Evolutionary conservation across 2,888 invertebrate species (phyloP).

Genomic region (Andrena bicolor): DNA sequence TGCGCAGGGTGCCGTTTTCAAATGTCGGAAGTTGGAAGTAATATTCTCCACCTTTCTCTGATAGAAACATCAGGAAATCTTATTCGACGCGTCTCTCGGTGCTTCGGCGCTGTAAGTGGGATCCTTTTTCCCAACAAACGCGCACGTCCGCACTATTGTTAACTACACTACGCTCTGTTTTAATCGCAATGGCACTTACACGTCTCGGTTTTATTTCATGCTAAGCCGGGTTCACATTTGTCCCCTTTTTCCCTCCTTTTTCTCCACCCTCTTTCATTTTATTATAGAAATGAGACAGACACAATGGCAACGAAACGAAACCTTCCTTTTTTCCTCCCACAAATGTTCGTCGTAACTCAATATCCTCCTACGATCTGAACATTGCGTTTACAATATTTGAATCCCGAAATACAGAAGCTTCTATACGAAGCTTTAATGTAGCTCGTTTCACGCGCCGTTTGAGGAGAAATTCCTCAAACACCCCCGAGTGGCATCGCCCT

Average conservation of each 20-base stretch:
- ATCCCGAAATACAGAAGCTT: too few relatives aligned
- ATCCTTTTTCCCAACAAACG: conserved; percentile 29
- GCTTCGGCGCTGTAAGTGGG: conserved; percentile 9
- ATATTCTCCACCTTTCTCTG: conserved; percentile 21
- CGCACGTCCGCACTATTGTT: conserved; percentile 56
- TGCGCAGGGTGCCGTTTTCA: conserved; percentile 10
- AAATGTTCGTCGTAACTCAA: conserved; percentile 27
- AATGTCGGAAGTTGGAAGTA: conserved; percentile 37
- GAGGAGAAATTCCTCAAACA: too few relatives aligned
- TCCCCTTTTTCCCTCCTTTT: not conserved
- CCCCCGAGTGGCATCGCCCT: too few relatives aligned
- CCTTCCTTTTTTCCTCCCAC: conserved; percentile 11
- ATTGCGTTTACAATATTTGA: too few relatives aligned
- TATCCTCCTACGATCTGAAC: not conserved
- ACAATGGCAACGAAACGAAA: conserved; percentile 20
- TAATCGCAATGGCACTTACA: conserved; percentile 60
- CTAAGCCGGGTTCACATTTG: conserved; percentile 44
- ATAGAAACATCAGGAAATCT: conserved; percentile 41
- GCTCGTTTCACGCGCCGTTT: too few relatives aligned
- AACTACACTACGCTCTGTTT: conserved; percentile 45
- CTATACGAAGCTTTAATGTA: too few relatives aligned
- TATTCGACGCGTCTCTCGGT: conserved; percentile 28
- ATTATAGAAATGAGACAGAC: conserved; percentile 41
- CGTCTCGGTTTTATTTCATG: conserved; percentile 46
- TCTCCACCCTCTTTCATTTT: not conserved